Conservation (phyloP, 2,113 vertebrate genomes). For the Hepsetus odoe region DNA sequence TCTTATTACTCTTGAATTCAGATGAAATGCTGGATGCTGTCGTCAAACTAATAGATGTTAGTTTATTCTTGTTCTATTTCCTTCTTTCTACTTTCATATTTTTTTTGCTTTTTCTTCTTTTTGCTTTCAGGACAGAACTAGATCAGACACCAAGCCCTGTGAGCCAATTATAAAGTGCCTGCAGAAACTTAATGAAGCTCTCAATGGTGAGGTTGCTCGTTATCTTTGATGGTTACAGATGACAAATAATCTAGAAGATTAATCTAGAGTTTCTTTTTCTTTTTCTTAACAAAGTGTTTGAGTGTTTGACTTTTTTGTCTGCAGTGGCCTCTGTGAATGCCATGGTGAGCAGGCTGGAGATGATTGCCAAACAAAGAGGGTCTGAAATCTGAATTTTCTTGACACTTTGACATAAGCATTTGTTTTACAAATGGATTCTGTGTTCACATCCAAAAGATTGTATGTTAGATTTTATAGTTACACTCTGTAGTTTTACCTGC, state of each 20-base stretch:
- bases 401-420: background rate
- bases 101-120: background rate
- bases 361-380: constrained; percentile 79
- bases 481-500: no score
- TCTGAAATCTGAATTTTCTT: constrained; percentile 61
- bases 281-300: background rate
- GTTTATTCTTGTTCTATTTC: no score
- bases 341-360: constrained; percentile 75
- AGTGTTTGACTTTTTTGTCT: constrained; percentile 38
- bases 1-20: no score
- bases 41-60: no score
- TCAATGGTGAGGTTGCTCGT: constrained; percentile 71
- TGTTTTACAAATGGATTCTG: background rate
- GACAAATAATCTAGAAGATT: background rate
- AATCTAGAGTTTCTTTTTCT: background rate
- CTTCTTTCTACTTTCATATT: background rate
- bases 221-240: background rate
- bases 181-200: constrained; percentile 76
- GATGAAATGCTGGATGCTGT: no score
- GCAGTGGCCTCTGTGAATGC: constrained; percentile 74
- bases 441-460: no score
- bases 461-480: no score
- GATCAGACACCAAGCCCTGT: constrained; percentile 58
- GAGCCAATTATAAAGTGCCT: constrained; percentile 69
- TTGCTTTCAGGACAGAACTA: constrained; percentile 66